These are phyloP conservation scores for Melanaphis sacchari DNA, from an alignment of 1,140 invertebrate species.

Conservation along the genomic window DNA sequence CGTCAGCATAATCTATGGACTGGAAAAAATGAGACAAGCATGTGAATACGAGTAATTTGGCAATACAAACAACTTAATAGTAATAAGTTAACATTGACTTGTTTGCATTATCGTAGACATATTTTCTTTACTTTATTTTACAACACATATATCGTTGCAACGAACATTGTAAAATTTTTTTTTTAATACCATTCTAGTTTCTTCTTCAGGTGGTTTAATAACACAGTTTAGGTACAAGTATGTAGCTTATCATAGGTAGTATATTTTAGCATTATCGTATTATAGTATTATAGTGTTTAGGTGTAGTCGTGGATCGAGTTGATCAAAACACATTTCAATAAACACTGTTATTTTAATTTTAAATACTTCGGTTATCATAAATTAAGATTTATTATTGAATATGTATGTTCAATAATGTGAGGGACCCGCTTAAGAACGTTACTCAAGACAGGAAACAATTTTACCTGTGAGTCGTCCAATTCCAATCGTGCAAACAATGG, in stretches of 20 bases:
- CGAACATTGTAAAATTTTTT: not conserved
- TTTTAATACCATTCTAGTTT: not conserved
- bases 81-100: not conserved
- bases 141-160: not conserved
- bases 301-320: too few species aligned
- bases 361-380: not conserved
- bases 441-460: not conserved
- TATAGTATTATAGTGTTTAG: too few species aligned
- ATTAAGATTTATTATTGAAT: not conserved
- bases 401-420: not conserved
- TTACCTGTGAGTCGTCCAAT: not conserved
- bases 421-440: not conserved
- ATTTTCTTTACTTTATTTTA: not conserved
- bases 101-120: not conserved
- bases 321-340: not conserved
- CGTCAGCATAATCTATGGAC: slow-evolving; percentile 4
- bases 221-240: too few species aligned
- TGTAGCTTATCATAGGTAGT: too few species aligned
- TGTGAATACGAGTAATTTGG: not conserved
- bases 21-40: not conserved
- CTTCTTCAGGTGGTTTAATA: not conserved
- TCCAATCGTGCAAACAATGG: not conserved
- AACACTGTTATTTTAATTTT: not conserved
- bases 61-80: not conserved
- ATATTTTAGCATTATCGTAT: too few species aligned